A percentile compares a stretch with the other conserved stretches of the same genome.
Evolutionary conservation across 2,113 vertebrate species (phyloP).

Genomic region (Struthidea cinerea): DNA sequence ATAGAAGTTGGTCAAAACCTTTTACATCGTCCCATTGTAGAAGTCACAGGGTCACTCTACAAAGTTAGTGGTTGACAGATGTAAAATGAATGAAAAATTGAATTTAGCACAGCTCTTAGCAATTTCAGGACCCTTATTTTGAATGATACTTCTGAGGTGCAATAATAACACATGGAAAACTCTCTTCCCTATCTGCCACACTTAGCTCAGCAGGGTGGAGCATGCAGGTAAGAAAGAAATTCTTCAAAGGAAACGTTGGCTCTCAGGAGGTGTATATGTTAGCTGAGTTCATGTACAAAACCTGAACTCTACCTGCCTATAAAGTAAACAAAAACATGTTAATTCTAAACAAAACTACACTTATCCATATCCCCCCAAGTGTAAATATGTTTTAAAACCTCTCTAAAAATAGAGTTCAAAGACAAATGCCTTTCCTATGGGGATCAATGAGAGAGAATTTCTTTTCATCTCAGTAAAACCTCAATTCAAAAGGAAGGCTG

Average conservation of each 20-base stretch:
- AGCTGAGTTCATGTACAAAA: slow-evolving; percentile 37
- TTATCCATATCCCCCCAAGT: slow-evolving; percentile 36
- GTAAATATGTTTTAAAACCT: slow-evolving; percentile 31
- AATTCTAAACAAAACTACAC: slow-evolving; percentile 62
- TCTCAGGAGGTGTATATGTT: slow-evolving; percentile 27
- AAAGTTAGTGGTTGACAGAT: not conserved
- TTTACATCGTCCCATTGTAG: not conserved
- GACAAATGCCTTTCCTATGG: slow-evolving; percentile 42
- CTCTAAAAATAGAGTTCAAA: slow-evolving; percentile 67
- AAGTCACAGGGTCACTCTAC: not conserved
- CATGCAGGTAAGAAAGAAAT: slow-evolving; percentile 9
- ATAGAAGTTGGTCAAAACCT: not conserved
- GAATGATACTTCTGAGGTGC: not conserved
- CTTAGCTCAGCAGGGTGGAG: not conserved
- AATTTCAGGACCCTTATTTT: not conserved
- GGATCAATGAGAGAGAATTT: slow-evolving; percentile 39
- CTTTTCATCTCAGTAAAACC: slow-evolving; percentile 61
- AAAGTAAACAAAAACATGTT: slow-evolving; percentile 54
- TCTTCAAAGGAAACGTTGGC: slow-evolving; percentile 34
- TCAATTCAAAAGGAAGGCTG: slow-evolving; percentile 53
- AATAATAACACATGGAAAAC: not conserved
- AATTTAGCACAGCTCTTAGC: not conserved
- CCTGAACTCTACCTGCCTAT: slow-evolving; percentile 31
- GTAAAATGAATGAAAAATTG: not conserved
- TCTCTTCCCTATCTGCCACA: not conserved